Conservation (phyloP, 1,140 invertebrate species). For the Bilobella aurantiaca region DNA sequence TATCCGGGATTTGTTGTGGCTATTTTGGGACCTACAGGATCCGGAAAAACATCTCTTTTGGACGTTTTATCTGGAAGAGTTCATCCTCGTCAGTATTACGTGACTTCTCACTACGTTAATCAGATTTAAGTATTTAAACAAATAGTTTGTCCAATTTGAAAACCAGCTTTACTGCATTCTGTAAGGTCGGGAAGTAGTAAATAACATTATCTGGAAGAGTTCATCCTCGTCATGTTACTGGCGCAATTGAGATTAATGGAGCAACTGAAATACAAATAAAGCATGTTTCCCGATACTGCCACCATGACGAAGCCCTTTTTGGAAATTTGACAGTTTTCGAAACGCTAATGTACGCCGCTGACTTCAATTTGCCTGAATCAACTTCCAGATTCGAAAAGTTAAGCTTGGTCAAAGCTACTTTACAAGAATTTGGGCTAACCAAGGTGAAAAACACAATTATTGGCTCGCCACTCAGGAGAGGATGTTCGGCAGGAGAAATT, state of each 20-base stretch:
- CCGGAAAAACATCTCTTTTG: conserved; percentile 3
- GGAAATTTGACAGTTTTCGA: neutral
- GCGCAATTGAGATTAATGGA: neutral
- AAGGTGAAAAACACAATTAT: neutral
- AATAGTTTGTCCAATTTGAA: too few relatives aligned
- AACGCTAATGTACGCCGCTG: neutral
- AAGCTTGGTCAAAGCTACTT: neutral
- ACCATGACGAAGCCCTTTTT: neutral
- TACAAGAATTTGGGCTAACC: neutral
- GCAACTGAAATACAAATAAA: neutral
- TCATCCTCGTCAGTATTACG: neutral
- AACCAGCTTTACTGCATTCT: too few relatives aligned
- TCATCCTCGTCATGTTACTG: neutral
- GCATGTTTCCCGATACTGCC: conserved; percentile 3
- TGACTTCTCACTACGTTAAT: too few relatives aligned
- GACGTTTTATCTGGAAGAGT: neutral
- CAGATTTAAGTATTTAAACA: too few relatives aligned
- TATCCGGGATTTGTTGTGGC: neutral
- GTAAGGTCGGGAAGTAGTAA: too few relatives aligned
- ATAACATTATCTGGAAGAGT: too few relatives aligned
- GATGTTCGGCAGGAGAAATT: neutral
- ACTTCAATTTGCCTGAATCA: neutral
- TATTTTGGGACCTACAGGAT: neutral
- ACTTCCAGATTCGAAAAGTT: neutral
- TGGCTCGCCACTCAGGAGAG: neutral